These are phyloP conservation scores for Pristiophorus japonicus DNA, from an alignment of 2,113 vertebrate genomes.

Conservation along the genomic window DNA sequence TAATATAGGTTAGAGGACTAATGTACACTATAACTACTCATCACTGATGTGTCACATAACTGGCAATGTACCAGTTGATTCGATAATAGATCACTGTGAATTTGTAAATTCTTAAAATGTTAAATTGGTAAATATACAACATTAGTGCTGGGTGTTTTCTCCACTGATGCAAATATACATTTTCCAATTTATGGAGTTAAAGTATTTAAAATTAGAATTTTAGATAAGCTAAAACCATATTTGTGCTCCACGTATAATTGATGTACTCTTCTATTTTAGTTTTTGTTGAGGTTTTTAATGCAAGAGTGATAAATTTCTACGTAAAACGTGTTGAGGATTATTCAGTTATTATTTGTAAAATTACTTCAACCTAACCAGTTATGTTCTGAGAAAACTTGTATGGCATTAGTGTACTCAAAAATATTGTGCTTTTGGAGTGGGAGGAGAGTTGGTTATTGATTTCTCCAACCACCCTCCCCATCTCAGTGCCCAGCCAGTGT, in stretches of 20 bases:
- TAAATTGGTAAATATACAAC: background rate
- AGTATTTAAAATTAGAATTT: background rate
- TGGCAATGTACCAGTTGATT: background rate
- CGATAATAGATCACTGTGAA: background rate
- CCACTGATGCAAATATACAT: background rate
- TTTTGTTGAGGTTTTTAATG: background rate
- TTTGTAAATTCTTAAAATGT: background rate
- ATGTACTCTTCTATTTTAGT: background rate
- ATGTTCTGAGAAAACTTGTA: background rate
- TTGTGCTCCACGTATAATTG: too few relatives aligned
- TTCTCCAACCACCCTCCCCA: too few relatives aligned
- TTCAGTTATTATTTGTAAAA: background rate
- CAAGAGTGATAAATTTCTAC: background rate
- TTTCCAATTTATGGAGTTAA: too few relatives aligned
- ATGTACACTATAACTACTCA: background rate
- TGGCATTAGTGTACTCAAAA: background rate
- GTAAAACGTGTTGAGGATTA: background rate
- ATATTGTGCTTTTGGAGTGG: background rate
- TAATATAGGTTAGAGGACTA: background rate
- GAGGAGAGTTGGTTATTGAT: too few relatives aligned
- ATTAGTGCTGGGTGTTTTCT: background rate
- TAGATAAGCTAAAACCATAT: background rate
- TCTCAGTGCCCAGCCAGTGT: background rate
- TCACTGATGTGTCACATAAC: background rate
- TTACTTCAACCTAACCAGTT: background rate